Conservation (phyloP, 2,797 vertebrate species). For the Acanthurus leucopareius region DNA sequence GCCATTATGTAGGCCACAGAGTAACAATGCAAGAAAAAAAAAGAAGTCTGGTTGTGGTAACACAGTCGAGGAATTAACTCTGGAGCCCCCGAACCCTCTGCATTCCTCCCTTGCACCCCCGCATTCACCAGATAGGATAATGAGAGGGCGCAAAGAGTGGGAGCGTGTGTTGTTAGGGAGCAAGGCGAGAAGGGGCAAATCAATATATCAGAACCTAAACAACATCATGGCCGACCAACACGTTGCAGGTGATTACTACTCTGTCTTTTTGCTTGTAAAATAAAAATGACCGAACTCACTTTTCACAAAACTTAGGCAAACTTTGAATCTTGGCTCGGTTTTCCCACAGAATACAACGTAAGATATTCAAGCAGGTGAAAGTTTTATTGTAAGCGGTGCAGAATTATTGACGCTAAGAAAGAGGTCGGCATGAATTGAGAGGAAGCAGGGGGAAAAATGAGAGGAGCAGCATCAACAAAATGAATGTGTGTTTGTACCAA, state of each 20-base stretch:
- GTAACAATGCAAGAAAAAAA: slow-evolving; percentile 78
- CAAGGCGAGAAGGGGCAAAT: slow-evolving; percentile 52
- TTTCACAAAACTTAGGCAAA: slow-evolving; percentile 21
- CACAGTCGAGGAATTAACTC: slow-evolving; percentile 78
- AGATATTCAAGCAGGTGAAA: slow-evolving; percentile 30
- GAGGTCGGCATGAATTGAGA: slow-evolving; percentile 50
- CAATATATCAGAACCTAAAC: slow-evolving; percentile 37
- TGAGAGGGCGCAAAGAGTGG: slow-evolving; percentile 57
- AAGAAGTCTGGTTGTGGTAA: slow-evolving; percentile 63
- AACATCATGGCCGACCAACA: slow-evolving; percentile 27
- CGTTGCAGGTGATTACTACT: slow-evolving; percentile 32
- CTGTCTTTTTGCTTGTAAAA: slow-evolving; percentile 7
- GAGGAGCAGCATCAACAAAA: slow-evolving; percentile 62
- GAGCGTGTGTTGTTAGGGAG: slow-evolving; percentile 44
- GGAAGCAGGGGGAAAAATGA: slow-evolving; percentile 53
- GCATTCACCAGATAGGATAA: slow-evolving; percentile 64
- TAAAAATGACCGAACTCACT: slow-evolving; percentile 26
- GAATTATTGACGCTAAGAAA: slow-evolving; percentile 44
- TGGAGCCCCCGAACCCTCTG: slow-evolving; percentile 49
- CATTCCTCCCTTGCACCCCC: slow-evolving; percentile 15
- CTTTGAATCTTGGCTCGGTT: slow-evolving; percentile 35
- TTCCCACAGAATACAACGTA: slow-evolving; percentile 42
- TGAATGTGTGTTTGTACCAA: slow-evolving; percentile 66
- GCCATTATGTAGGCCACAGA: slow-evolving; percentile 89
- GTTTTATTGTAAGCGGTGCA: slow-evolving; percentile 20